These are phyloP conservation scores for Rhingia rostrata DNA, from an alignment of 2,888 invertebrate genomes.

Conservation along the genomic window DNA sequence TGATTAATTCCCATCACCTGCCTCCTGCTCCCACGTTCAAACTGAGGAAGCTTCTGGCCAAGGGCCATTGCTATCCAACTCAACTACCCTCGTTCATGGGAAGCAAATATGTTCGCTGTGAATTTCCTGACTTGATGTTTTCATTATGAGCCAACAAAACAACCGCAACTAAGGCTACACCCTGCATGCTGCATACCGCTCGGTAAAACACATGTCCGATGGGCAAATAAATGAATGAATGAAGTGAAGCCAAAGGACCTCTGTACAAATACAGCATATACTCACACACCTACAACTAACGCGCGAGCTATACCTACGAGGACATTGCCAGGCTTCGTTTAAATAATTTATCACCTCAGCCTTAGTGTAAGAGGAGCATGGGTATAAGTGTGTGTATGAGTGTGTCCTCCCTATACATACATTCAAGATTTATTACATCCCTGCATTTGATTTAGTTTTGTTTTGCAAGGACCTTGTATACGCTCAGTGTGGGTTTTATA, in stretches of 20 bases:
- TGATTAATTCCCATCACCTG: constrained; percentile 43
- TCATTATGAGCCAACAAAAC: constrained; percentile 61
- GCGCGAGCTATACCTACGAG: constrained; percentile 2
- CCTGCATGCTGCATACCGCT: constrained; percentile 12
- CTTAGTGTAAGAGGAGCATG: constrained; percentile 28
- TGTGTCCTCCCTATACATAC: constrained; percentile 49
- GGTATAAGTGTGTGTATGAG: background rate
- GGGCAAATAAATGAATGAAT: constrained; percentile 69
- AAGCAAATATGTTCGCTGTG: constrained; percentile 58
- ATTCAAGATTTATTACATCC: constrained; percentile 66
- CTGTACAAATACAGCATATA: constrained; percentile 43
- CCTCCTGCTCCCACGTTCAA: background rate
- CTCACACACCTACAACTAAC: constrained; percentile 15
- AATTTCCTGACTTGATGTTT: constrained; percentile 69
- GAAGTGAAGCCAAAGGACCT: constrained; percentile 50
- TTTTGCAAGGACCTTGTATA: constrained; percentile 42
- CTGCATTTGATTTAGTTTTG: constrained; percentile 74
- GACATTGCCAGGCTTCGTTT: constrained; percentile 55
- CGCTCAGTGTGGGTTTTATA: constrained; percentile 32
- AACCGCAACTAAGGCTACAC: constrained; percentile 59
- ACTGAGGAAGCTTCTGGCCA: constrained; percentile 10
- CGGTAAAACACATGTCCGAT: constrained; percentile 56
- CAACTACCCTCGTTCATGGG: constrained; percentile 13
- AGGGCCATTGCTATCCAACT: background rate
- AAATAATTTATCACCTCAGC: constrained; percentile 68